phyloP scores from a whole-genome alignment of 2,888 invertebrate species.

The Chironomus riparius region DNA sequence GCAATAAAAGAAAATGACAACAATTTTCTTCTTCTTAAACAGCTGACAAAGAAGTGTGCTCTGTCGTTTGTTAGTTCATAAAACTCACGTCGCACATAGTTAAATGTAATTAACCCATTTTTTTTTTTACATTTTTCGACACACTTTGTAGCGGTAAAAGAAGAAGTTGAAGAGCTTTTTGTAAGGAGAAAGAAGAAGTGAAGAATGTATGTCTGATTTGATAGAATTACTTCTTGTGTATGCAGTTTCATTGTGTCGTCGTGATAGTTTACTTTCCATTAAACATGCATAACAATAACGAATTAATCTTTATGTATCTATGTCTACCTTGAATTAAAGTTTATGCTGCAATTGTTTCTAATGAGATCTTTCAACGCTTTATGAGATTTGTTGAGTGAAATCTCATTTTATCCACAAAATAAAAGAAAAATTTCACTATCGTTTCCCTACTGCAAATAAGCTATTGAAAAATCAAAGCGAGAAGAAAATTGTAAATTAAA shows the following conservation, averaged over 20 bases:
- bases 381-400: background rate
- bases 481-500: too few species aligned
- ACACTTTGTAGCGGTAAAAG: slow-evolving; percentile 6
- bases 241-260: background rate
- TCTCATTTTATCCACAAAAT: background rate
- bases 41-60: background rate
- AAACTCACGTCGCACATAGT: slow-evolving; percentile 9
- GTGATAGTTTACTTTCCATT: background rate
- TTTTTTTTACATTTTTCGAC: background rate
- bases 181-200: background rate
- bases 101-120: slow-evolving; percentile 24
- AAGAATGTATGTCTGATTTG: background rate
- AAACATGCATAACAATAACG: background rate
- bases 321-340: background rate
- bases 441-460: too few species aligned
- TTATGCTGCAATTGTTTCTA: background rate
- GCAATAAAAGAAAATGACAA: background rate
- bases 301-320: background rate
- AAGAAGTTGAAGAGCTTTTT: background rate
- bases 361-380: background rate
- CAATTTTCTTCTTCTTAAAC: background rate
- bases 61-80: slow-evolving; percentile 3
- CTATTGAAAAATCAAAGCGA: too few species aligned
- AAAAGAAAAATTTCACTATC: too few species aligned
- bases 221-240: background rate